These are phyloP conservation scores for Oreochromis aureus DNA, from an alignment of 2,113 vertebrate genomes.

Conservation along the genomic window DNA sequence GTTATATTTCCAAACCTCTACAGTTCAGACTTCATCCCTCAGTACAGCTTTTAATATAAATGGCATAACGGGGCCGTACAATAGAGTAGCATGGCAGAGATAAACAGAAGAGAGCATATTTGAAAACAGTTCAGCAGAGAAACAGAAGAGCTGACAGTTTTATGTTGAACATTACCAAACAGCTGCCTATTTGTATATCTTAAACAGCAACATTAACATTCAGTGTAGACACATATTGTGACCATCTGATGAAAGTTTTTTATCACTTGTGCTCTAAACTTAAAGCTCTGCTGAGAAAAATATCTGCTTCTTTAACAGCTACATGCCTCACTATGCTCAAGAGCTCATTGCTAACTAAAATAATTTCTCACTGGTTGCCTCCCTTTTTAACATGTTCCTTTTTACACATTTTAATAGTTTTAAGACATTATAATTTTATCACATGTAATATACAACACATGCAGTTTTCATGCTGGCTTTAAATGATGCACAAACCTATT, in stretches of 20 bases:
- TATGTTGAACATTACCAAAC: neutral
- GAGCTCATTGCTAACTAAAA: neutral
- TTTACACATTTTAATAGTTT: neutral
- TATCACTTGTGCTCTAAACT: neutral
- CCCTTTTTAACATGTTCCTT: neutral
- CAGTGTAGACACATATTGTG: neutral
- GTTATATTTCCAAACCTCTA: neutral
- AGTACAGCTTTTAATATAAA: neutral
- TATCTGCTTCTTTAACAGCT: neutral
- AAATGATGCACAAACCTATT: neutral
- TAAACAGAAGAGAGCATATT: neutral
- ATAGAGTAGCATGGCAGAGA: neutral
- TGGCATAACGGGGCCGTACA: neutral
- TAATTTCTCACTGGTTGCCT: neutral
- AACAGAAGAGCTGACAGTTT: neutral
- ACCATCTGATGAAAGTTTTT: neutral
- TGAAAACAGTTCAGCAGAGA: neutral
- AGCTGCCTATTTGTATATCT: neutral
- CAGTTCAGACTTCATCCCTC: neutral
- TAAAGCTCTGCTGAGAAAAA: neutral
- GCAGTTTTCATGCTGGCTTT: neutral
- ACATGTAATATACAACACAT: neutral
- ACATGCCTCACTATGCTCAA: neutral
- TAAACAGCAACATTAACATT: neutral
- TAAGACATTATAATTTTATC: neutral